Conservation (phyloP, 2,113 vertebrate species). For the Vidua chalybeata region DNA sequence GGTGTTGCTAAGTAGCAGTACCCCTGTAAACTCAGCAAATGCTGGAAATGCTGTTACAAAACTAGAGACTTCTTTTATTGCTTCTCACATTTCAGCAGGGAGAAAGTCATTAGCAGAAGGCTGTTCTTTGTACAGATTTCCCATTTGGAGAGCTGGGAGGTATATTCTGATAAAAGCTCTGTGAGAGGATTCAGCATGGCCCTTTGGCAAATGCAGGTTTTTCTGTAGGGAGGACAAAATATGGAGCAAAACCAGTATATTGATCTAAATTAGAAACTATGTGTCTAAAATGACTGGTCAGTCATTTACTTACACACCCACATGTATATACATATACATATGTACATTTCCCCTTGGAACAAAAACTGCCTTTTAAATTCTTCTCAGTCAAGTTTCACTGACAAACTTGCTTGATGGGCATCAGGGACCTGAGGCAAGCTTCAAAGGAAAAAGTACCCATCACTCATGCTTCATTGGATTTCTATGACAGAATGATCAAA, state of each 20-base stretch:
- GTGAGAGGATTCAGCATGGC: neutral
- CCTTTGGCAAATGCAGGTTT: neutral
- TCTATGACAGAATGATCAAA: constrained; percentile 86
- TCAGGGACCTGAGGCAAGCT: constrained; percentile 78
- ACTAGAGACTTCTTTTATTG: constrained; percentile 45
- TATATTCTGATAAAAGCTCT: neutral
- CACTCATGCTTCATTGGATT: constrained; percentile 86
- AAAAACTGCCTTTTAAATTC: constrained; percentile 76
- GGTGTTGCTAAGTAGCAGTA: constrained; percentile 56
- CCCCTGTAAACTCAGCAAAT: constrained; percentile 48
- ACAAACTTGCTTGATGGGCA: constrained; percentile 81
- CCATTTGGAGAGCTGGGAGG: constrained; percentile 17
- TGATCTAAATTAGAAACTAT: constrained; percentile 1
- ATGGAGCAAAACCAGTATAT: neutral
- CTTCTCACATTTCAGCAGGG: constrained; percentile 62
- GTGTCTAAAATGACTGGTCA: neutral
- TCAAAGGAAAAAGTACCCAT: constrained; percentile 80
- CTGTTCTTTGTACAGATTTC: constrained; percentile 50
- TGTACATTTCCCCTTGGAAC: constrained; percentile 49
- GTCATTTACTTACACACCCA: constrained; percentile 6
- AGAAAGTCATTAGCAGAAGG: constrained; percentile 48
- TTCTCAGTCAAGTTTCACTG: constrained; percentile 78
- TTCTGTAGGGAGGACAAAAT: neutral
- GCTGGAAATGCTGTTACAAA: constrained; percentile 53
- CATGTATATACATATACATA: neutral